phyloP scores from a whole-genome alignment of 2,888 invertebrate species.

The Andricus quercusramuli region DNA sequence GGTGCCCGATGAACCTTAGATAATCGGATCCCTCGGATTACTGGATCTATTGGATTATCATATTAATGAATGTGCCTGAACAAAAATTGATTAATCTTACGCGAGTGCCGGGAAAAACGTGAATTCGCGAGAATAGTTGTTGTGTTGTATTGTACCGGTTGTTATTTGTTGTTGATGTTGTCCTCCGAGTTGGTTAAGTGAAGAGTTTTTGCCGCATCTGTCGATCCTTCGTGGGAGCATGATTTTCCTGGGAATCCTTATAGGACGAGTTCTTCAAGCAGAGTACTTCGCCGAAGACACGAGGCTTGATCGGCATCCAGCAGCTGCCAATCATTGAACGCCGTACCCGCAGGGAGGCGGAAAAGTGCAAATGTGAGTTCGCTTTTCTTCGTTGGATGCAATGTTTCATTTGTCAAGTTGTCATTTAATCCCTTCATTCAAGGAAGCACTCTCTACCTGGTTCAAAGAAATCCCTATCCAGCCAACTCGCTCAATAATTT shows the following conservation, averaged over 20 bases:
- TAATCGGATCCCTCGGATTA: too few relatives aligned
- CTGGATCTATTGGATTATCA: slow-evolving; percentile 64
- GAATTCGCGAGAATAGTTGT: slow-evolving; percentile 14
- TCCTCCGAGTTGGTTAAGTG: slow-evolving; percentile 29
- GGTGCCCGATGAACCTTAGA: background rate
- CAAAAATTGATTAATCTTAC: slow-evolving; percentile 38
- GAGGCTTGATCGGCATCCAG: slow-evolving; percentile 36
- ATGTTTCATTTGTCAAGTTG: slow-evolving; percentile 40
- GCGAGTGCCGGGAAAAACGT: slow-evolving; percentile 7
- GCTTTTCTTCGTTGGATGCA: slow-evolving; percentile 29
- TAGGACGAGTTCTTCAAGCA: slow-evolving; percentile 48
- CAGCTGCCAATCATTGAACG: slow-evolving; percentile 37
- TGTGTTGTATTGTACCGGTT: slow-evolving; percentile 34
- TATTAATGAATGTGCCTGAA: slow-evolving; percentile 64
- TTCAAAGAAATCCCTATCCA: slow-evolving; percentile 10
- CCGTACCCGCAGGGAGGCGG: slow-evolving; percentile 7
- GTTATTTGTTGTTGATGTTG: slow-evolving; percentile 21
- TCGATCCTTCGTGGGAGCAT: slow-evolving; percentile 47
- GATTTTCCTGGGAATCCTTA: slow-evolving; percentile 54
- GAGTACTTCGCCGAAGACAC: slow-evolving; percentile 25
- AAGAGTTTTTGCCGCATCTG: slow-evolving; percentile 23
- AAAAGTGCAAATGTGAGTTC: slow-evolving; percentile 42
- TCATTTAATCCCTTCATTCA: slow-evolving; percentile 25
- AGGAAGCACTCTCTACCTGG: slow-evolving; percentile 7
- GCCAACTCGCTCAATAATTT: slow-evolving; percentile 8